Evolutionary conservation across 2,113 vertebrate species (phyloP).

Genomic region (Uropsilus gracilis): DNA sequence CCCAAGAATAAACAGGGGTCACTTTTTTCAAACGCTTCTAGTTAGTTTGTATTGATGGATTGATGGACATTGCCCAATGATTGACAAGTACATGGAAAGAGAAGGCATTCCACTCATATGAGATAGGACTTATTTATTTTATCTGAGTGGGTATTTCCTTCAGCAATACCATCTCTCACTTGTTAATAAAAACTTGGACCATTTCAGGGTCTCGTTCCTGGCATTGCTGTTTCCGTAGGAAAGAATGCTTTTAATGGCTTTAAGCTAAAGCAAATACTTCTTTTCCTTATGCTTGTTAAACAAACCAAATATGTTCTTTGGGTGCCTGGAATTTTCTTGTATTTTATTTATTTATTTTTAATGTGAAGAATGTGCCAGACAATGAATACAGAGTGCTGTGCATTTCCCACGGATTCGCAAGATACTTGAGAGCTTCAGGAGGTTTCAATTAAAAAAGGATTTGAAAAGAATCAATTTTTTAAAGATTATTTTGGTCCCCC

Average conservation of each 20-base stretch:
- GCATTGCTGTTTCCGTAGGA: slow-evolving; percentile 43
- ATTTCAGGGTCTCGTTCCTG: neutral
- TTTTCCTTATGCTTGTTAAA: slow-evolving; percentile 46
- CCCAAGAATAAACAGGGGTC: neutral
- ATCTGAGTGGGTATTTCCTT: slow-evolving; percentile 26
- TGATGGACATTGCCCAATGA: neutral
- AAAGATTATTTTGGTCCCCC: neutral
- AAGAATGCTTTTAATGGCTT: slow-evolving; percentile 64
- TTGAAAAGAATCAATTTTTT: neutral
- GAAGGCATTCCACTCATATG: neutral
- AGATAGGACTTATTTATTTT: slow-evolving; percentile 11
- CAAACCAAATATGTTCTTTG: slow-evolving; percentile 18
- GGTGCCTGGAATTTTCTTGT: slow-evolving; percentile 50
- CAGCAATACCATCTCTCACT: neutral
- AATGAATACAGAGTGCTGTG: neutral
- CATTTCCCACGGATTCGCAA: slow-evolving; percentile 21
- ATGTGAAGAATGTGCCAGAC: slow-evolving; percentile 29
- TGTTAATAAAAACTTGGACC: slow-evolving; percentile 21
- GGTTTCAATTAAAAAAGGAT: slow-evolving; percentile 22
- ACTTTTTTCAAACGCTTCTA: slow-evolving; percentile 19
- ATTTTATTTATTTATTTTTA: slow-evolving; percentile 56
- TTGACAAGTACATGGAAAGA: neutral
- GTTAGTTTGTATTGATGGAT: neutral
- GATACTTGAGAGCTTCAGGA: neutral
- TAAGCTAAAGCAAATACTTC: slow-evolving; percentile 63